Base-by-base conservation (phyloP, 2,113 vertebrate species). In the Rissa tridactyla region DNA sequence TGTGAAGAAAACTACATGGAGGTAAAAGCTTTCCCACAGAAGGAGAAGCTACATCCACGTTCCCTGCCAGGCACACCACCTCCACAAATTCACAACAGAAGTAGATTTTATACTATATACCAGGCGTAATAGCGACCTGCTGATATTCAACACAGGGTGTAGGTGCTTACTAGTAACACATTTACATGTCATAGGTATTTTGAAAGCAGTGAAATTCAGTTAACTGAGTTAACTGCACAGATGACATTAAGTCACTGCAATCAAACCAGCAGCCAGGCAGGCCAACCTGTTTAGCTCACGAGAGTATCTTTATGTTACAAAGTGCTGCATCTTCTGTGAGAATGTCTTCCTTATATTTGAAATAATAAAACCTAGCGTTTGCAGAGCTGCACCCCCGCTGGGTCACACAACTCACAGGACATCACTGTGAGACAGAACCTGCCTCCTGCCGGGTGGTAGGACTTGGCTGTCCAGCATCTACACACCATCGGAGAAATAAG, bases 1-100 rank as follows among this genome's bases (percentile, higher is more conserved):
- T 96, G 96, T 3, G 96, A 96, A 93, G 96, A 96, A 90, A 97
- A 96, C 68, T 96, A 97, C 91, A 92, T 97, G 96, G 96, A 97
- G 91, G 94, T 95, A 96, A 96, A 94, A 86, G 62, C 55, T 54
- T 70, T 60, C 57, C 46, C 86, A n/a, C 71, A 71, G 51, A 70
- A 70, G 14, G 52, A 2, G 0, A 92, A 79, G n/a, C 38, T 72
- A 51, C 27, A 30, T 61, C 30, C 40, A 66, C 82, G 27, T 34
- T 79, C 40, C n/a, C 65, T 87, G 57, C 36, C 60, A 96, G 60
- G 58, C 57, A 72, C 36, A 47, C 15, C 3, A 61, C 9, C 26
- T 78, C 44, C 70, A 89, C 9, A 77, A 87, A 87, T 49, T 76
- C 42, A 73, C 26, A 22, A 47, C 66, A 94, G 66, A 72, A 72